Evolutionary conservation across 1,140 invertebrate genomes (phyloP).

Genomic region (Bradynema listronoti): DNA sequence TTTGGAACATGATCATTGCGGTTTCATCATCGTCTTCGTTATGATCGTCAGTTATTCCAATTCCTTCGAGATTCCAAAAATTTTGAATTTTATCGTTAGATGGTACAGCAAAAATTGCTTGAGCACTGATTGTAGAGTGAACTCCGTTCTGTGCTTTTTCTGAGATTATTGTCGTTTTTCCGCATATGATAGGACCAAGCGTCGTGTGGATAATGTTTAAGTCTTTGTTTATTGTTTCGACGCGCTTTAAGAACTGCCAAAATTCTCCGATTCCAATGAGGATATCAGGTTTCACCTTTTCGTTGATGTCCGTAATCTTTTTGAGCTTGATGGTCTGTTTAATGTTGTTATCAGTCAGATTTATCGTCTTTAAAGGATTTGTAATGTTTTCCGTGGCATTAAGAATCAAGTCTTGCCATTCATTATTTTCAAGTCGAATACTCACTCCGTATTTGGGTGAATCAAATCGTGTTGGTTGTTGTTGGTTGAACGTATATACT

Average conservation of each 20-base stretch:
- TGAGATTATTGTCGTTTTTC: not conserved
- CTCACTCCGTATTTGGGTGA: not conserved
- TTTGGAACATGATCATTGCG: slow-evolving; percentile 15
- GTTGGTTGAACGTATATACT: slow-evolving; percentile 5
- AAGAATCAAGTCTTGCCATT: slow-evolving; percentile 2
- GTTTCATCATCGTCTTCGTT: slow-evolving; percentile 22
- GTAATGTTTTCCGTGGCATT: not conserved
- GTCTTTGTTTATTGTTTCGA: not conserved
- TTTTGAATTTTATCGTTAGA: not conserved
- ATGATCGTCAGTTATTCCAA: slow-evolving; percentile 27
- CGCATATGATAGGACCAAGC: slow-evolving; percentile 9
- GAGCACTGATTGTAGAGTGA: no score
- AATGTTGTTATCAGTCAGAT: not conserved
- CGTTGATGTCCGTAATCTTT: not conserved
- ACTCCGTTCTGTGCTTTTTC: no score
- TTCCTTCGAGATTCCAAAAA: slow-evolving; percentile 23
- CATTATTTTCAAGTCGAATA: not conserved
- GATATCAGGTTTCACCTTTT: slow-evolving; percentile 10
- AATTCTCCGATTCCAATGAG: slow-evolving; percentile 20
- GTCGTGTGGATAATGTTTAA: slow-evolving; percentile 11
- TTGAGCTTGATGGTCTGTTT: not conserved
- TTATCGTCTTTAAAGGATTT: not conserved
- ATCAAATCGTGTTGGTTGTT: not conserved
- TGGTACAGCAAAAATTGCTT: no score
- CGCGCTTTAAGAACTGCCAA: slow-evolving; percentile 13